Base-by-base conservation (phyloP, 2,888 invertebrate species). In the Loripinus fragilis region DNA sequence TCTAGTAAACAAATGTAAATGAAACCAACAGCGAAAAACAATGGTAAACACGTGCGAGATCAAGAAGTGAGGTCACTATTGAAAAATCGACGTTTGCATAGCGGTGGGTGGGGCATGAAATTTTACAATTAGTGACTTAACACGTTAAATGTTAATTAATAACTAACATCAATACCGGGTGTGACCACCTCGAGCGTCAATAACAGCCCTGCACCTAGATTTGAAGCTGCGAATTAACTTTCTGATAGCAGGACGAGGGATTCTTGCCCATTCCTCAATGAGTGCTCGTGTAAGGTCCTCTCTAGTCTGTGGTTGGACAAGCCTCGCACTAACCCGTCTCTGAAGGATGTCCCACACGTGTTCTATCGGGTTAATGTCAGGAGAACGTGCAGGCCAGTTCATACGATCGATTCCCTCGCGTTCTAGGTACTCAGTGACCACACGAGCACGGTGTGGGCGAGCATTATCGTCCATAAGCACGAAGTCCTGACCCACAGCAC, bases 341-440 rank as follows among this genome's bases (percentile, higher is more conserved):
- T 72, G 68, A 17, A 79, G 48, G 10, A 64, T 68, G 72, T 75
- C 72, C 76, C 75, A 79, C n/a, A 28, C 72, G 66, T 79, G 76
- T 35, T 79, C 72, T 28, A 74, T 33, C 45, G 71, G 72, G 28
- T 60, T 78, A 12, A 76, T n/a, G 60, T 70, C 70, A 17, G 80
- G 76, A 0, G 76, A 76, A 1, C 28, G 23, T 0, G 66, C 65
- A 20, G 50, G 71, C 74, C 71, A 76, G 23, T 73, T 68, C 74
- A 50, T 73, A 38, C 72, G 72, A 17, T 64, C 64, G 3, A 72
- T 64, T 5, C 20, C 20, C 30, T 72, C 30, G 5, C 65, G 64
- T 45, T 72, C 64, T 2, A 72, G 30, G 55, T 72, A 76, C 48
- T 66, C 20, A 17, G 23, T 69, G 23, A 74, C 66, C 23, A 74